Percentiles rank a stretch among this genome's conserved stretches.
phyloP scores from a whole-genome alignment of 2,888 invertebrate species.

The Caenorhabditis angaria region DNA sequence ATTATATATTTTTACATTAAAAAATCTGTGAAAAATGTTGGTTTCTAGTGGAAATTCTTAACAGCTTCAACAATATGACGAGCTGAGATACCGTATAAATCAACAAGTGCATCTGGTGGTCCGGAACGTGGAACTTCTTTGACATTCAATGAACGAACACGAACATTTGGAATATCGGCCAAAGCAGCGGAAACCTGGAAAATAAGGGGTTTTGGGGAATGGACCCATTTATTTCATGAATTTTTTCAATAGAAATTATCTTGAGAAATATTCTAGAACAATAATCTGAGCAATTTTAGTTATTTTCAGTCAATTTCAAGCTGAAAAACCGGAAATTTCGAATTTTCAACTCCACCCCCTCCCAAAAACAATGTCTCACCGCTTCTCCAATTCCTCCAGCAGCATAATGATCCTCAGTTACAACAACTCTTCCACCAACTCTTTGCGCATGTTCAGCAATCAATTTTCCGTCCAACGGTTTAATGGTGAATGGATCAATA shows the following conservation, averaged over 20 bases:
- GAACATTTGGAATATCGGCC: constrained; percentile 48
- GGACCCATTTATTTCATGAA: too few relatives aligned
- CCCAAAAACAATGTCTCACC: too few relatives aligned
- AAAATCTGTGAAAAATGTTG: neutral
- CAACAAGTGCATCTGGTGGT: constrained; percentile 84
- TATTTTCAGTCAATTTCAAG: too few relatives aligned
- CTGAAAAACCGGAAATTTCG: too few relatives aligned
- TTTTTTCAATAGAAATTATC: too few relatives aligned
- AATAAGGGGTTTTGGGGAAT: too few relatives aligned
- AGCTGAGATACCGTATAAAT: constrained; percentile 88
- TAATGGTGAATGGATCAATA: constrained; percentile 84
- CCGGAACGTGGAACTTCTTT: constrained; percentile 84
- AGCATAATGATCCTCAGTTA: constrained; percentile 96
- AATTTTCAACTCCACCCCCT: too few relatives aligned
- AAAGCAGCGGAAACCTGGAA: constrained; percentile 52
- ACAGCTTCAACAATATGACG: constrained; percentile 82
- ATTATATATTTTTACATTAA: neutral
- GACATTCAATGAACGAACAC: constrained; percentile 58
- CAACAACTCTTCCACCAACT: constrained; percentile 78
- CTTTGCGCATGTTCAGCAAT: constrained; percentile 79
- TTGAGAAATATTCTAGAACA: too few relatives aligned
- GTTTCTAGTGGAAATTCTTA: constrained; percentile 71
- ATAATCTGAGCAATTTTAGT: too few relatives aligned
- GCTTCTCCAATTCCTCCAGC: constrained; percentile 96
- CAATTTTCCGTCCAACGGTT: constrained; percentile 86